phyloP scores from a whole-genome alignment of 2,888 invertebrate genomes.

The Oxytorus armatus region DNA sequence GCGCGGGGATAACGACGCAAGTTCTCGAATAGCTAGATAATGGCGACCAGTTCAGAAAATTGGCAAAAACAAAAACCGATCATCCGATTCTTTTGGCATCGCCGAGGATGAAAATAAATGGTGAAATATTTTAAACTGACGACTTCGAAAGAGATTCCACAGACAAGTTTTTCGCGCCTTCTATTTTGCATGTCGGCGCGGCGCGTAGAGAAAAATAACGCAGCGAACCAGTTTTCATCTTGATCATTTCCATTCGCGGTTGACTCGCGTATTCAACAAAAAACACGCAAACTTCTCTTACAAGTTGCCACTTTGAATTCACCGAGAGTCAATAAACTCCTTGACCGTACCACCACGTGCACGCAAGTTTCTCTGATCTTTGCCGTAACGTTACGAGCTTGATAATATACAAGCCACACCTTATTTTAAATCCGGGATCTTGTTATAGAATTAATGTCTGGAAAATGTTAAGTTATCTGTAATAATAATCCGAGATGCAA shows the following conservation, averaged over 20 bases:
- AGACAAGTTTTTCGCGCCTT: conserved; percentile 29
- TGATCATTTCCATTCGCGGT: conserved; percentile 54
- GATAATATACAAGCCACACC: conserved; percentile 29
- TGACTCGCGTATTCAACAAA: neutral
- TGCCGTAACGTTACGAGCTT: conserved; percentile 7
- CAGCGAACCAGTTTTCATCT: conserved; percentile 39
- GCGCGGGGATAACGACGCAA: neutral
- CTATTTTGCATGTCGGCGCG: neutral
- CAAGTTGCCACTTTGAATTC: conserved; percentile 49
- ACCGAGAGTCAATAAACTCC: conserved; percentile 59
- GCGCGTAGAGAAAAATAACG: no score
- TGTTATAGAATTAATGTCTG: conserved; percentile 58
- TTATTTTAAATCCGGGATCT: conserved; percentile 17
- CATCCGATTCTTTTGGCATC: neutral
- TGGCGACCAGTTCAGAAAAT: neutral
- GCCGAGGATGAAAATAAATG: conserved; percentile 15
- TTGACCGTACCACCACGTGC: conserved; percentile 18
- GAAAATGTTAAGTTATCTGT: conserved; percentile 51
- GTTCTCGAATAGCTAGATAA: conserved; percentile 11
- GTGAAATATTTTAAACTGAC: conserved; percentile 7
- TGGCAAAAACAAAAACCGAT: conserved; percentile 5
- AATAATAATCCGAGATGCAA: conserved; percentile 49
- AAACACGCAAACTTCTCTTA: conserved; percentile 21
- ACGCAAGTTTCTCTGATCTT: conserved; percentile 53
- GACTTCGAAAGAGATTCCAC: conserved; percentile 31